These are phyloP conservation scores for Abrostola tripartita DNA, from an alignment of 2,888 invertebrate species.

Conservation along the genomic window DNA sequence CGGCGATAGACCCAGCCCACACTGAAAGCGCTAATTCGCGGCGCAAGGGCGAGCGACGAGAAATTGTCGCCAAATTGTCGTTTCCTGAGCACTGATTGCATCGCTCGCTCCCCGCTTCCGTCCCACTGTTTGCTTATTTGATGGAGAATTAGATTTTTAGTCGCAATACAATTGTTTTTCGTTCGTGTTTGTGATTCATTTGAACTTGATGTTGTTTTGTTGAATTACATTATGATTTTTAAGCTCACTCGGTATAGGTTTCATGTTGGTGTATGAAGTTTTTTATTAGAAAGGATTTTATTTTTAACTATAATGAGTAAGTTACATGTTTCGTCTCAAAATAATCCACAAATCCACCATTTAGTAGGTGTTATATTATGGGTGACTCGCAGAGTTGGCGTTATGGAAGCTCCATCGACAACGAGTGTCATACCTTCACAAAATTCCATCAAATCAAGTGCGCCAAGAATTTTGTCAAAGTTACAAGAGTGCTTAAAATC, in stretches of 20 bases:
- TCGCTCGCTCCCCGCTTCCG: constrained; percentile 71
- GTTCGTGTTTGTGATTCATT: constrained; percentile 6
- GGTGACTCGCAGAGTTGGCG: not conserved
- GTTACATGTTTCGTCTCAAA: not conserved
- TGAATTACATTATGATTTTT: not conserved
- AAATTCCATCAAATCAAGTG: constrained; percentile 25
- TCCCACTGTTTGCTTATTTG: constrained; percentile 64
- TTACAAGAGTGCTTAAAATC: constrained; percentile 32
- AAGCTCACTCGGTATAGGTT: not conserved
- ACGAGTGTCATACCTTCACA: constrained; percentile 16
- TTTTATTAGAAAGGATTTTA: not conserved
- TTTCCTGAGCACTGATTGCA: constrained; percentile 78
- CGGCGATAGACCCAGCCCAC: constrained; percentile 39
- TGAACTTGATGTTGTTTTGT: not conserved
- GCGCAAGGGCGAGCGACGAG: constrained; percentile 61
- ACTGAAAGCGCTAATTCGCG: constrained; percentile 58
- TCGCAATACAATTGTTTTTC: constrained; percentile 41
- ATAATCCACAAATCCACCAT: not conserved
- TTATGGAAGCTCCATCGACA: not conserved
- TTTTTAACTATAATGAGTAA: no score
- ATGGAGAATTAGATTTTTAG: constrained; percentile 63
- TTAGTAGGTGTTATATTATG: no score
- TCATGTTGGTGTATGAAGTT: not conserved
- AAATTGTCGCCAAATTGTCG: constrained; percentile 78
- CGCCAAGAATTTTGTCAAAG: constrained; percentile 32